Percentiles rank a stretch among this genome's conserved stretches.
Conservation (phyloP, 2,113 vertebrate genomes). For the Eubucco bourcierii region DNA sequence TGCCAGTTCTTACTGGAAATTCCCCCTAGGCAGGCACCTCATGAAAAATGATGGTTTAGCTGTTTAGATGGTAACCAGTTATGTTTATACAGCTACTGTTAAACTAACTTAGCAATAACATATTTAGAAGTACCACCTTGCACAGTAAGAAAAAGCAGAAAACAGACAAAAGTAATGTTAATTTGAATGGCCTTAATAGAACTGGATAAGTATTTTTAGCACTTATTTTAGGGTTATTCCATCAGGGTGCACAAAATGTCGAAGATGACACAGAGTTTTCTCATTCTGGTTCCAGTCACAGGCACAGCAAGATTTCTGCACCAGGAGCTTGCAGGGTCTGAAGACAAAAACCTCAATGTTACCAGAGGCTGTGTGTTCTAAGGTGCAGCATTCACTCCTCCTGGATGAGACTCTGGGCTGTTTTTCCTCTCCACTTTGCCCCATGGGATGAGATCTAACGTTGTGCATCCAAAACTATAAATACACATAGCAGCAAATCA, state of each 20-base stretch:
- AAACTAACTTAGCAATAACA: background rate
- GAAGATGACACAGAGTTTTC: background rate
- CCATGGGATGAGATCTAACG: background rate
- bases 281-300: background rate
- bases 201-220: background rate
- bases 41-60: background rate
- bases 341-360: background rate
- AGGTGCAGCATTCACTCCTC: background rate
- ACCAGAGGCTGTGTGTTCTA: background rate
- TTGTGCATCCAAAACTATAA: background rate
- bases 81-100: background rate
- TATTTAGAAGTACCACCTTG: background rate
- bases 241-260: background rate
- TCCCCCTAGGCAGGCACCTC: background rate
- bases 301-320: background rate
- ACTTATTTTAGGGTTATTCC: background rate
- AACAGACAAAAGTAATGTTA: background rate
- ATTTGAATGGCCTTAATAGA: background rate
- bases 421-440: background rate
- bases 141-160: background rate
- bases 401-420: accelerated
- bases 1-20: background rate
- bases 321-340: background rate
- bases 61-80: background rate
- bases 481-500: background rate